Evolutionary conservation across 37 sponge, comb jelly and placozoan species (phyloP).

Genomic region (Diacarnus erythraeanus): DNA sequence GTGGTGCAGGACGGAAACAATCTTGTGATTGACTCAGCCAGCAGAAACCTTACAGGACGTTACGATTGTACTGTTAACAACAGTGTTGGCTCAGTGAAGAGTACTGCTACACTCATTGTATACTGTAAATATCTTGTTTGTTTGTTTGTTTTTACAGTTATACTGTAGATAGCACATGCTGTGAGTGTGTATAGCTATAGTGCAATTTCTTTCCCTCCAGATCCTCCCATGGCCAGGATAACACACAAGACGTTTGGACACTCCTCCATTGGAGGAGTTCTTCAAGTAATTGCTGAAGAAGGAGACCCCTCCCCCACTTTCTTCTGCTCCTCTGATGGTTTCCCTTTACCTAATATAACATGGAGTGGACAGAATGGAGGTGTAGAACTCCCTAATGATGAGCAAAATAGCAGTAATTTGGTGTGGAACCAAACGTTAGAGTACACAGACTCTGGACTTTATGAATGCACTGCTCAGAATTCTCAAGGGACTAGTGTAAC

Average conservation of each 20-base stretch:
- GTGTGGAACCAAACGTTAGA: constrained; percentile 2
- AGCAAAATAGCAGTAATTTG: neutral
- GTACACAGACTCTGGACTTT: constrained; percentile 27
- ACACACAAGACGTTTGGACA: neutral
- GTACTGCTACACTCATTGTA: neutral
- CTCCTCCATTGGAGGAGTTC: neutral
- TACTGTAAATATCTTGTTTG: neutral
- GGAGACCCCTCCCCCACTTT: constrained; percentile 12
- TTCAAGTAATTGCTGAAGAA: neutral
- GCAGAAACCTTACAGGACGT: neutral
- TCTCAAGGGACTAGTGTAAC: neutral
- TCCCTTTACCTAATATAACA: constrained; percentile 1
- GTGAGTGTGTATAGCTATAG: too few species aligned
- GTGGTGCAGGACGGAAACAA: neutral
- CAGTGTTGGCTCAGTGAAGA: neutral
- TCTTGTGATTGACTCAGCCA: neutral
- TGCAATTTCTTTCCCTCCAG: too few species aligned
- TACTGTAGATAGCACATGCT: too few species aligned
- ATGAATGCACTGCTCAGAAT: constrained; percentile 13
- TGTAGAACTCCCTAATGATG: neutral
- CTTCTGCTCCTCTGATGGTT: constrained; percentile 18
- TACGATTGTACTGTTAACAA: neutral
- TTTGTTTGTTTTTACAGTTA: too few species aligned
- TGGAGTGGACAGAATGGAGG: constrained; percentile 13
- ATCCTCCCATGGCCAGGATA: constrained; percentile 4